These are phyloP conservation scores for Regulus satrapa DNA, from an alignment of 2,113 vertebrate genomes.

Conservation along the genomic window DNA sequence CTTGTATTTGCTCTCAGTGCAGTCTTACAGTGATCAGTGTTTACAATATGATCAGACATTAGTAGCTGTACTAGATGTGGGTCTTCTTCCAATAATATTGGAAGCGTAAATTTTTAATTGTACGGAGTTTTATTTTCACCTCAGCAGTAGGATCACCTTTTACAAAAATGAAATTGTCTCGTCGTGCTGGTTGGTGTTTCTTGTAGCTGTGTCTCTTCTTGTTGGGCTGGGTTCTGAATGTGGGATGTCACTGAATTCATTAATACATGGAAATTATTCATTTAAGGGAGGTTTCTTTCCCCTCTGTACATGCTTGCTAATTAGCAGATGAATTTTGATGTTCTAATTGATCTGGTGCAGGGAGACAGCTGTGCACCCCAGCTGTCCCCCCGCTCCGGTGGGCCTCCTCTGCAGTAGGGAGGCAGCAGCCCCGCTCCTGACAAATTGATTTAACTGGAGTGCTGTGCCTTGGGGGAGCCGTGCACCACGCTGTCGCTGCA, in stretches of 20 bases:
- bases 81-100: not conserved
- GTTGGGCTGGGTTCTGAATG: not conserved
- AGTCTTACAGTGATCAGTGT: not conserved
- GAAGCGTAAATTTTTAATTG: not conserved
- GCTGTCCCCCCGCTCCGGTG: constrained; percentile 51
- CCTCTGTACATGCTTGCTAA: constrained; percentile 51
- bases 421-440: constrained; percentile 1
- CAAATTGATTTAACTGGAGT: constrained; percentile 70
- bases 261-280: constrained; percentile 40
- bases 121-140: not conserved
- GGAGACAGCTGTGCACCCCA: constrained; percentile 68
- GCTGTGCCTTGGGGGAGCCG: constrained; percentile 41
- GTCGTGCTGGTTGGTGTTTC: accelerated
- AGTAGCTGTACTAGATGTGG: not conserved
- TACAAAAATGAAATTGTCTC: not conserved
- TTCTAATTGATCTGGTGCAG: constrained; percentile 65
- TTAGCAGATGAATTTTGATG: constrained; percentile 69
- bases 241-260: not conserved
- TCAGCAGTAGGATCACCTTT: not conserved
- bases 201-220: not conserved
- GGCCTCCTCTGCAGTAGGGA: not conserved
- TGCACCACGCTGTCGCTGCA: constrained; percentile 7
- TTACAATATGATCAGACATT: not conserved
- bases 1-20: not conserved
- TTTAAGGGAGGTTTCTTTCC: constrained; percentile 28